These are phyloP conservation scores for Halictus quadricinctus DNA, from an alignment of 2,888 invertebrate genomes.

Conservation along the genomic window DNA sequence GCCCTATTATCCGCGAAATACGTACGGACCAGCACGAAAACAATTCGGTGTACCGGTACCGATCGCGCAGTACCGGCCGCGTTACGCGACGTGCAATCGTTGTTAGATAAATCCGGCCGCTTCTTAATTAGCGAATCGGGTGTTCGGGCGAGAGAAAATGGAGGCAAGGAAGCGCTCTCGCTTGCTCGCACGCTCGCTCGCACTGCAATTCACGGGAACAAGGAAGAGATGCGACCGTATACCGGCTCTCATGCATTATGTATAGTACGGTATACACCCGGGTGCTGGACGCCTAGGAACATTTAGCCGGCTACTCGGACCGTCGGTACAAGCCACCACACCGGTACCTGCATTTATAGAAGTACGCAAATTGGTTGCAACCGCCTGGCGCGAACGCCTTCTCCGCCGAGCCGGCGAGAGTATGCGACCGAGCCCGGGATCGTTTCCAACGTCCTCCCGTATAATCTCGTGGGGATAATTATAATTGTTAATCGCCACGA, in stretches of 20 bases:
- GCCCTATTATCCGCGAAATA: neutral
- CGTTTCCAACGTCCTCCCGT: slow-evolving; percentile 39
- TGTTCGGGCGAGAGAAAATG: slow-evolving; percentile 29
- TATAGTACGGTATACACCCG: slow-evolving; percentile 59
- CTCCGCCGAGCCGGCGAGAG: slow-evolving; percentile 23
- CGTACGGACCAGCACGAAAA: neutral
- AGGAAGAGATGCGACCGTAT: slow-evolving; percentile 46
- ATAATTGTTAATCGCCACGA: slow-evolving; percentile 63
- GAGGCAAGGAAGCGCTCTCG: neutral
- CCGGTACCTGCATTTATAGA: slow-evolving; percentile 71
- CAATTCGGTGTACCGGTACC: slow-evolving; percentile 14
- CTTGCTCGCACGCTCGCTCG: neutral
- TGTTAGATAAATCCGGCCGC: slow-evolving; percentile 42
- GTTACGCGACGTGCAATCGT: slow-evolving; percentile 41
- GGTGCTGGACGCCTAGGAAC: slow-evolving; percentile 64
- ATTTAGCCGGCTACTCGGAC: slow-evolving; percentile 60
- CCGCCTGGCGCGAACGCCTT: slow-evolving; percentile 53
- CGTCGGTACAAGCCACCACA: slow-evolving; percentile 48
- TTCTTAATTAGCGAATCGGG: slow-evolving; percentile 63
- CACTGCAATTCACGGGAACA: slow-evolving; percentile 34
- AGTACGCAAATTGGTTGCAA: slow-evolving; percentile 71
- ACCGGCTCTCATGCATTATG: slow-evolving; percentile 68
- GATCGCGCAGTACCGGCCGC: neutral
- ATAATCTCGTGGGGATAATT: slow-evolving; percentile 58
- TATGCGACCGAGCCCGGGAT: slow-evolving; percentile 49